phyloP scores from a whole-genome alignment of 1,140 invertebrate genomes.

The Scylla paramamosain region DNA sequence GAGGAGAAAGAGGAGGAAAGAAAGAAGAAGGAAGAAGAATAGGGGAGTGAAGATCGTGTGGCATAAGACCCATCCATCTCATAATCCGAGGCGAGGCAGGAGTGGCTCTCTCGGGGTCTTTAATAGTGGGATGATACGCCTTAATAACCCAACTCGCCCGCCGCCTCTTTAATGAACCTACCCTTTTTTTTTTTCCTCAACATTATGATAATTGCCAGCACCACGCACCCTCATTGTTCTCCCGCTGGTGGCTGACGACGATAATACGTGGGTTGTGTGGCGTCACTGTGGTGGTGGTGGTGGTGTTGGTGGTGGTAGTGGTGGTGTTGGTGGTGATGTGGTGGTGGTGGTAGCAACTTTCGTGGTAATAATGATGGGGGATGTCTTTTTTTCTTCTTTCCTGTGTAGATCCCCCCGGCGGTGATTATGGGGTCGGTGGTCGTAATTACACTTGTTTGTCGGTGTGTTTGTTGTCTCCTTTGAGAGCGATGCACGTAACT shows the following conservation, averaged over 20 bases:
- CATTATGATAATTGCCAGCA: background rate
- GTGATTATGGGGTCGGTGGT: background rate
- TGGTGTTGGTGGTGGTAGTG: background rate
- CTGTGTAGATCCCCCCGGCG: background rate
- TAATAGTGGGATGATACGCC: background rate
- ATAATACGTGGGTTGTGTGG: background rate
- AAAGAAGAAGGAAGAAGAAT: background rate
- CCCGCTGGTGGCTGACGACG: background rate
- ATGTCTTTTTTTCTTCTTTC: background rate
- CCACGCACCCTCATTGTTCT: background rate
- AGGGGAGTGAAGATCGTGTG: background rate
- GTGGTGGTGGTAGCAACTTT: background rate
- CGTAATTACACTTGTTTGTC: background rate
- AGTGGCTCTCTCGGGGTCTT: background rate
- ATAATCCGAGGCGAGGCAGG: background rate
- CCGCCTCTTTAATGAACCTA: background rate
- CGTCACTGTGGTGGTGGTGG: background rate
- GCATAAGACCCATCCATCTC: background rate
- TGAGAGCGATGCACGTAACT: background rate
- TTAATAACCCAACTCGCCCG: background rate
- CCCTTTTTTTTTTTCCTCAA: background rate
- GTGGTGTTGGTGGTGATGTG: background rate
- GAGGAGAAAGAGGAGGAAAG: no score
- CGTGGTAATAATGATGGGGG: background rate
- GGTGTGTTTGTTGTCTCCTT: constrained; percentile 13